Percentiles rank a stretch among this genome's conserved stretches.
phyloP scores from a whole-genome alignment of 2,113 vertebrate species.

The Indicator maculatus region DNA sequence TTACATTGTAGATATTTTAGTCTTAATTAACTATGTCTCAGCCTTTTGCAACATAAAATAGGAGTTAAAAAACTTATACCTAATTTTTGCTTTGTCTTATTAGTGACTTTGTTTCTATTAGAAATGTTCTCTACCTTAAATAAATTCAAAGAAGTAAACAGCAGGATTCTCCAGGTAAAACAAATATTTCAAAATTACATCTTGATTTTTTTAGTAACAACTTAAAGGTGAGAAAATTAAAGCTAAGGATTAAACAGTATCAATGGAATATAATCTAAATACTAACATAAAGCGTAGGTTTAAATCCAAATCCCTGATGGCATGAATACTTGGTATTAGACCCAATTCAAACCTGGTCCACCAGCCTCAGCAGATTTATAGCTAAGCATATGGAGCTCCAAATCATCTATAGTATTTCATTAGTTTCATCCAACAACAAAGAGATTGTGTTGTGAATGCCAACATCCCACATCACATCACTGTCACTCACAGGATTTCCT shows the following conservation, averaged over 20 bases:
- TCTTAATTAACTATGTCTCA: background rate
- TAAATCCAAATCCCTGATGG: background rate
- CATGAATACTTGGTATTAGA: background rate
- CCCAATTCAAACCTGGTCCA: background rate
- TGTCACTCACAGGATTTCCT: background rate
- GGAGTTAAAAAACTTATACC: background rate
- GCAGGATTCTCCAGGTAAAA: background rate
- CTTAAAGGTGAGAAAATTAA: background rate
- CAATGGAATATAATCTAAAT: background rate
- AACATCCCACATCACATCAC: background rate
- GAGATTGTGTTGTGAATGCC: background rate
- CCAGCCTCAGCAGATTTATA: background rate
- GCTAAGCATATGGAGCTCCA: background rate
- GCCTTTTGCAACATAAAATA: background rate
- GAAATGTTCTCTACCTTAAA: background rate
- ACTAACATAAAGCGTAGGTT: background rate
- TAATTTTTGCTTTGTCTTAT: background rate
- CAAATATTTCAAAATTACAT: background rate
- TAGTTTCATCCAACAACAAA: background rate
- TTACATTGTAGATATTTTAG: background rate
- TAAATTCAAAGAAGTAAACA: background rate
- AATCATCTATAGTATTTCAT: background rate
- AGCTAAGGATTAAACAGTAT: background rate
- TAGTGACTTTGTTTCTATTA: background rate
- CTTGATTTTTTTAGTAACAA: background rate